These are phyloP conservation scores for Plagodis pulveraria DNA, from an alignment of 2,888 invertebrate species.

Conservation along the genomic window DNA sequence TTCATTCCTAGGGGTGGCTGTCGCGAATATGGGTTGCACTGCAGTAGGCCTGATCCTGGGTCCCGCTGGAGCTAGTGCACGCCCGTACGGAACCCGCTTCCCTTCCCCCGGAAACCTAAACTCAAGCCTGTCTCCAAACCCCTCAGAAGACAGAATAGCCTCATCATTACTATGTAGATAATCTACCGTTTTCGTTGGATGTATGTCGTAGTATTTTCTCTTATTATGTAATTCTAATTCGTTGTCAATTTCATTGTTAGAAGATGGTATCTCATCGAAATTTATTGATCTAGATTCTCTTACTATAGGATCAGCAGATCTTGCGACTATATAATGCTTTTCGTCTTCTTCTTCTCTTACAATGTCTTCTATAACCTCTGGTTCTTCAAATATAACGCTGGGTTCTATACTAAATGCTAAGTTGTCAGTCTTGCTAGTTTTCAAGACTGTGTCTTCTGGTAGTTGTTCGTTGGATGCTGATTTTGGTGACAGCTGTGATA, in stretches of 20 bases:
- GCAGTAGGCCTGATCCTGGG: slow-evolving; percentile 86
- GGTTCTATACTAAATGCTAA: slow-evolving; percentile 73
- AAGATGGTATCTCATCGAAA: slow-evolving; percentile 77
- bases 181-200: slow-evolving; percentile 82
- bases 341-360: slow-evolving; percentile 57
- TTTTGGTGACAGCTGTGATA: slow-evolving; percentile 89
- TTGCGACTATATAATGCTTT: slow-evolving; percentile 72
- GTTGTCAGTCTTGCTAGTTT: slow-evolving; percentile 66
- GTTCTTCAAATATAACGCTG: slow-evolving; percentile 57
- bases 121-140: slow-evolving; percentile 73
- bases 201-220: slow-evolving; percentile 80
- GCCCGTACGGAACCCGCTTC: slow-evolving; percentile 89
- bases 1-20: slow-evolving; percentile 75
- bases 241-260: slow-evolving; percentile 85
- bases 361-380: slow-evolving; percentile 40
- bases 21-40: slow-evolving; percentile 83
- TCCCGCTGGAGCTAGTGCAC: slow-evolving; percentile 87
- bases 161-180: slow-evolving; percentile 66
- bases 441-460: slow-evolving; percentile 54
- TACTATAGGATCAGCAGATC: slow-evolving; percentile 82
- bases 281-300: slow-evolving; percentile 81
- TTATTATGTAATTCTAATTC: slow-evolving; percentile 81
- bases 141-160: slow-evolving; percentile 66
- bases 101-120: slow-evolving; percentile 90
- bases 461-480: slow-evolving; percentile 69